Percentiles rank a stretch among this genome's conserved stretches.
These are phyloP conservation scores for Ciconia boyciana DNA, from an alignment of 2,113 vertebrate genomes.

Conservation along the genomic window DNA sequence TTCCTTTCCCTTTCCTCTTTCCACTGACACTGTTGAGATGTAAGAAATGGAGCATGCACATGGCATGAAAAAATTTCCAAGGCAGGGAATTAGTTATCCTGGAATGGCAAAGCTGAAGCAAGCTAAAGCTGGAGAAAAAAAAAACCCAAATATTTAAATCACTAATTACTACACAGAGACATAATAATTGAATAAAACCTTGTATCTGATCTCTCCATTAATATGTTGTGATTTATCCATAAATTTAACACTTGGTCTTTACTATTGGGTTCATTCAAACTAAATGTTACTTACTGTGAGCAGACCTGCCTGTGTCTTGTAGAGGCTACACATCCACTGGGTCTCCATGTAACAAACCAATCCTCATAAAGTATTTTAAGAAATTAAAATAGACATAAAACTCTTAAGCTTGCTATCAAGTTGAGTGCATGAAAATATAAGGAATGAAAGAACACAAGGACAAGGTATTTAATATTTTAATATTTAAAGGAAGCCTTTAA, in stretches of 20 bases:
- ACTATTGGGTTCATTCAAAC: background rate
- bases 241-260: background rate
- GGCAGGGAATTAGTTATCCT: background rate
- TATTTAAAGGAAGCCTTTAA: background rate
- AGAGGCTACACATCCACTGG: background rate
- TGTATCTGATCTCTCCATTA: background rate
- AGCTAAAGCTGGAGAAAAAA: background rate
- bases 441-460: background rate
- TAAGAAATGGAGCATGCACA: background rate
- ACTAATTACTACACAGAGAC: background rate
- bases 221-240: background rate
- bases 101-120: background rate
- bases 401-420: background rate
- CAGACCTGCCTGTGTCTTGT: background rate
- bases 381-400: background rate
- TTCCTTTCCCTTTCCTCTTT: background rate
- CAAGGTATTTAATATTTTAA: background rate
- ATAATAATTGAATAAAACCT: background rate
- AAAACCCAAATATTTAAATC: background rate
- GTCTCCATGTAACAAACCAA: background rate
- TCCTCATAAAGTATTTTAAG: background rate
- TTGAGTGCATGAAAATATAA: background rate
- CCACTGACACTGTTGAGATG: background rate
- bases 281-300: background rate
- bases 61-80: background rate